Conservation (phyloP, 2,888 invertebrate genomes). For the Coleophora deauratella region DNA sequence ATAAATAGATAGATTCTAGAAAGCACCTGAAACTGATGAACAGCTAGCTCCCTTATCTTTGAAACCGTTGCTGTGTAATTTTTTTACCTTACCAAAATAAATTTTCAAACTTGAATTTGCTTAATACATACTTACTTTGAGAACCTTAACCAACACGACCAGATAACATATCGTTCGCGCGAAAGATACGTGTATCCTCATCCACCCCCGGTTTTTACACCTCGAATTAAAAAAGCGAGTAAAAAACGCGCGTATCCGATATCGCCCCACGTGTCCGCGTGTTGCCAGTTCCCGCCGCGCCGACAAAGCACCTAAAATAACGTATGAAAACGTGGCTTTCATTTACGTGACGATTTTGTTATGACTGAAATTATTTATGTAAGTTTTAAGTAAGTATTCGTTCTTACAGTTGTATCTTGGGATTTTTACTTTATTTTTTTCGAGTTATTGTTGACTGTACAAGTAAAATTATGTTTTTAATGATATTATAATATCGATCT, state of each 20-base stretch:
- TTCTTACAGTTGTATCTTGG: background rate
- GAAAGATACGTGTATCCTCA: slow-evolving; percentile 60
- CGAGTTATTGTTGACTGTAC: too few relatives aligned
- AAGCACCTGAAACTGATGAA: too few relatives aligned
- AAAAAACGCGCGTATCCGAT: slow-evolving; percentile 39
- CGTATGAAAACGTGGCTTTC: slow-evolving; percentile 54
- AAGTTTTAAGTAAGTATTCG: slow-evolving; percentile 4
- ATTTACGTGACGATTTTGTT: slow-evolving; percentile 71
- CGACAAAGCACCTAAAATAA: slow-evolving; percentile 37
- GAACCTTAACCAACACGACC: slow-evolving; percentile 28
- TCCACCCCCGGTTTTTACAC: slow-evolving; percentile 41
- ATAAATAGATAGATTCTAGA: too few relatives aligned
- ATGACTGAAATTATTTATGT: slow-evolving; percentile 62
- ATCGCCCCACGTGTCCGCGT: slow-evolving; percentile 28
- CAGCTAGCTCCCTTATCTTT: too few relatives aligned
- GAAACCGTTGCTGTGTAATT: too few relatives aligned
- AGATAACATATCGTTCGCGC: slow-evolving; percentile 60
- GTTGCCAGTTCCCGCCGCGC: slow-evolving; percentile 5
- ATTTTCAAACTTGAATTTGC: too few relatives aligned
- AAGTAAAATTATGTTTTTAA: too few relatives aligned
- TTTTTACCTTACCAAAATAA: too few relatives aligned
- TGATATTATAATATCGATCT: too few relatives aligned
- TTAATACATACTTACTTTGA: too few relatives aligned
- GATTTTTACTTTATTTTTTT: background rate
- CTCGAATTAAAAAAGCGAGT: slow-evolving; percentile 43